Evolutionary conservation across 2,888 invertebrate genomes (phyloP), one percentile per base, ranked within the genome.

Genomic region (Zaprionus bogoriensis): DNA sequence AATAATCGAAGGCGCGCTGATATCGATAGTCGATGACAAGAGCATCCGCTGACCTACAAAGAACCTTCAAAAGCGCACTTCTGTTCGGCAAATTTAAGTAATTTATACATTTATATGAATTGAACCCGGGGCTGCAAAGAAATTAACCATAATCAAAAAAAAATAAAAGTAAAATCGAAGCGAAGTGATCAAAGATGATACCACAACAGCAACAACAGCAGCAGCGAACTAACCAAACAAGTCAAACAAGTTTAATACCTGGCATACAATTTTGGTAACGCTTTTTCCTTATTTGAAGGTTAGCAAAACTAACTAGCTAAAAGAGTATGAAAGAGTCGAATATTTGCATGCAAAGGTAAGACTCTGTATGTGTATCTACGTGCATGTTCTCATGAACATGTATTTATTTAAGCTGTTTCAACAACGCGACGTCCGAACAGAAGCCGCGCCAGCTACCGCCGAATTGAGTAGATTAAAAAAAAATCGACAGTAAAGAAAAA

Each of bases 11-110:
- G 60, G 62, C 22, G 54, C 46, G 38, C 19, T 47, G 42, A 55
- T 62, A 60, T 61, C 64, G 51, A 69, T 51, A 50, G 44, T 30
- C 50, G 63, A 50, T 44, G 65, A 74, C 64, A 47, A 51, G 23
- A 67, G 60, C 81, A 74, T 84, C 75, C 85, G 82, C 41, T 69
- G 83, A 80, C 80, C 80, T 80, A 82, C 70, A 82, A 76, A 38
- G 46, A 76, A 85, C 86, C 86, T 80, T 76, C 60, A 47, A n/a
- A 28, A 6, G 4, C n/a, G n/a, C n/a, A n/a, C n/a, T n/a, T n/a
- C n/a, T n/a, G n/a, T n/a, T n/a, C n/a, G n/a, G n/a, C n/a, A n/a
- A n/a, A n/a, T n/a, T n/a, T n/a, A n/a, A n/a, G n/a, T n/a, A n/a
- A n/a, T n/a, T n/a, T n/a, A n/a, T n/a, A n/a, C n/a, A n/a, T n/a